Conservation (phyloP, 2,113 vertebrate genomes). For the Epinephelus moara region DNA sequence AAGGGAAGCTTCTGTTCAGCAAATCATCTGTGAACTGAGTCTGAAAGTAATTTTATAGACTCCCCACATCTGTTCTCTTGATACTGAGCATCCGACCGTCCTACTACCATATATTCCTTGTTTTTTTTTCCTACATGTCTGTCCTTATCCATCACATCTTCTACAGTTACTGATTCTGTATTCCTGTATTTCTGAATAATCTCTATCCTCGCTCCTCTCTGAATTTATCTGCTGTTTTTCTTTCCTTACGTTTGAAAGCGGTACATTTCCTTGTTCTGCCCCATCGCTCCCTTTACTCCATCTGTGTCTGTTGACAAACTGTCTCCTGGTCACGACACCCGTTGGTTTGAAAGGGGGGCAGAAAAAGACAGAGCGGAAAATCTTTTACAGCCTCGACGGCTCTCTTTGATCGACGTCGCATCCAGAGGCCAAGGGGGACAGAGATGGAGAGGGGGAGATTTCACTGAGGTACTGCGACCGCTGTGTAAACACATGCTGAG, state of each 20-base stretch:
- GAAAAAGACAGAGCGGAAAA: conserved; percentile 22
- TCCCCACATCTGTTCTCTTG: not conserved
- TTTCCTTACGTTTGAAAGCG: not conserved
- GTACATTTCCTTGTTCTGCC: not conserved
- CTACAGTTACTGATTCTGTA: not conserved
- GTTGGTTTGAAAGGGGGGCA: not conserved
- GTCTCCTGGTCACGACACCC: not conserved
- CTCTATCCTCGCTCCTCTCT: no score
- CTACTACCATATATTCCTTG: no score
- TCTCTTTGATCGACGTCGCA: conserved; percentile 25
- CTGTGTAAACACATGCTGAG: conserved; percentile 13
- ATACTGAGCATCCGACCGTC: no score
- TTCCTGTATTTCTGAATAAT: not conserved
- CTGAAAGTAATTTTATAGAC: not conserved
- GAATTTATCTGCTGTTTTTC: not conserved
- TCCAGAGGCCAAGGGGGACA: conserved; percentile 13
- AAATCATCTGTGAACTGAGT: no score
- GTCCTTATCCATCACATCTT: not conserved
- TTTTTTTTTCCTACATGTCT: not conserved
- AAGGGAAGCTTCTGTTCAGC: not conserved
- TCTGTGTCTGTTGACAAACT: conserved; percentile 42
- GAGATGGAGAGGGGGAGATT: conserved; percentile 20
- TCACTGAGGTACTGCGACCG: not conserved
- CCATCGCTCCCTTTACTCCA: not conserved
- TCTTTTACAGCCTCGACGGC: conserved; percentile 18